These are phyloP conservation scores for Acrobasis repandana DNA, from an alignment of 2,888 invertebrate genomes.

Conservation along the genomic window DNA sequence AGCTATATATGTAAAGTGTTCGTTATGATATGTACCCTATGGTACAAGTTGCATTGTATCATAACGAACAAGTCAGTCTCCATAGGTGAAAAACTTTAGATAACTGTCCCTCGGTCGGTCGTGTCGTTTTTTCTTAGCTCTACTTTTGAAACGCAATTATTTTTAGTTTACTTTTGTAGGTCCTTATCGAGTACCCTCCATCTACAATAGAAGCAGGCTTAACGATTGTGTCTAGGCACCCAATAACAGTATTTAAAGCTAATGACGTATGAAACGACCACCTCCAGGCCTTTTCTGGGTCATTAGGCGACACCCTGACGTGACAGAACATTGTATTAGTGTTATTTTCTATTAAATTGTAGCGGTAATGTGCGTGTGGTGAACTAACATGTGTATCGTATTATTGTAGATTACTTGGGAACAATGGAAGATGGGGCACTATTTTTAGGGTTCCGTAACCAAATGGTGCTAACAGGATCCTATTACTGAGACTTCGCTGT, in stretches of 20 bases:
- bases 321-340: conserved; percentile 23
- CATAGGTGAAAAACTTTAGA: background rate
- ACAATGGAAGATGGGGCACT: no score
- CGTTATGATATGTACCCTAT: no score
- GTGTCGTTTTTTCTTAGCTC: background rate
- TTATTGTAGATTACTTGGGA: background rate
- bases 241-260: conserved; percentile 34
- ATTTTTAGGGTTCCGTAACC: no score
- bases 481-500: no score
- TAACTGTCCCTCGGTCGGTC: background rate
- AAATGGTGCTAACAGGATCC: no score
- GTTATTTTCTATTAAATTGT: conserved; percentile 8
- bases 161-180: background rate
- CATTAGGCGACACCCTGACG: conserved; percentile 26
- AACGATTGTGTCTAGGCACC: conserved; percentile 22
- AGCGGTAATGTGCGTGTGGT: background rate
- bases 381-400: background rate
- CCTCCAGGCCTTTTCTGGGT: conserved; percentile 27
- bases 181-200: background rate
- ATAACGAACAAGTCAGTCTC: background rate
- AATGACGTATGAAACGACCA: conserved; percentile 33
- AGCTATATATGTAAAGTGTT: no score
- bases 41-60: no score
- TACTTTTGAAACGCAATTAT: background rate
- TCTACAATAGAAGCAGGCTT: conserved; percentile 3